Conservation (phyloP, 2,113 vertebrate genomes). For the Tachysurus fulvidraco region DNA sequence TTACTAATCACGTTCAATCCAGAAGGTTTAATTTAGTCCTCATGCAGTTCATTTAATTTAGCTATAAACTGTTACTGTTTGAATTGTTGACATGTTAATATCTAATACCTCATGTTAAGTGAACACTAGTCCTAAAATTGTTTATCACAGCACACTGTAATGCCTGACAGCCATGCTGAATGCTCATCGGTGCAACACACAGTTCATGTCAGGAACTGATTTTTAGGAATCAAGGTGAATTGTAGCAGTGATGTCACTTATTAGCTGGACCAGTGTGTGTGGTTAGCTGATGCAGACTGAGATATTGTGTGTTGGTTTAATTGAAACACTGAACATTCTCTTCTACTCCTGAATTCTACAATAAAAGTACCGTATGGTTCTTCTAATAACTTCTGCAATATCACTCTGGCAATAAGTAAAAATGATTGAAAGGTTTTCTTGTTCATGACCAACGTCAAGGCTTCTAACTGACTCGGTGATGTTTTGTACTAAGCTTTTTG, state of each 20-base stretch:
- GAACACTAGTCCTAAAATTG: conserved; percentile 14
- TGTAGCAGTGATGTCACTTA: background rate
- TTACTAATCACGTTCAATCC: background rate
- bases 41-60: background rate
- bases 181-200: background rate
- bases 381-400: background rate
- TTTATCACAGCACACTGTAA: conserved; percentile 20
- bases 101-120: conserved; percentile 35
- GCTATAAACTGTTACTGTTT: conserved; percentile 20
- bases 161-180: background rate
- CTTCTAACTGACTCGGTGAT: background rate
- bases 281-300: conserved; percentile 33
- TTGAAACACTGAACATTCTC: conserved; percentile 50
- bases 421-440: background rate
- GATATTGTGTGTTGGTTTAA: conserved; percentile 55
- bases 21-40: background rate
- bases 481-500: background rate
- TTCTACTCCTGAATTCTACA: conserved; percentile 5
- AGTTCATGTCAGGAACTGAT: background rate
- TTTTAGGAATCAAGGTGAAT: background rate
- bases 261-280: conserved; percentile 25
- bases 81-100: conserved; percentile 17
- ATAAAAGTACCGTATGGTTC: background rate
- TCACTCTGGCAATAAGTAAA: background rate
- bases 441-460: background rate